Percentiles rank a stretch among this genome's conserved stretches.
Evolutionary conservation across 2,797 vertebrate genomes (phyloP).

Genomic region (Danio jaintianensis): DNA sequence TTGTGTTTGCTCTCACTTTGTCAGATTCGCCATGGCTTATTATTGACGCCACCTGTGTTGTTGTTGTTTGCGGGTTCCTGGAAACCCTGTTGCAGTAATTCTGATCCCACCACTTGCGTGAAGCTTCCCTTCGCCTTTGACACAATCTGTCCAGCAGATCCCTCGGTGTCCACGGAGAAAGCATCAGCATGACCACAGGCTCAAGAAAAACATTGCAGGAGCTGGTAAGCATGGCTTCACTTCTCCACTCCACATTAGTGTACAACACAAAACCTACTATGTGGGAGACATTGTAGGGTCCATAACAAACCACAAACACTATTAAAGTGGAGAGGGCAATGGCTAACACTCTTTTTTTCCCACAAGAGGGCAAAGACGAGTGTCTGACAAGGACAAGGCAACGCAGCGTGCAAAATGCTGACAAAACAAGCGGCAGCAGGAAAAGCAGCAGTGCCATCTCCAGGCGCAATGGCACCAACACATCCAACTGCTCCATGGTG

Average conservation of each 20-base stretch:
- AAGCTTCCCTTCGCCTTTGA: conserved; percentile 50
- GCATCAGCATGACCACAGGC: conserved; percentile 82
- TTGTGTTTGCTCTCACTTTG: conserved; percentile 19
- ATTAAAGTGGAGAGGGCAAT: conserved; percentile 82
- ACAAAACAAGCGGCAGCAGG: conserved; percentile 79
- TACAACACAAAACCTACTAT: conserved; percentile 77
- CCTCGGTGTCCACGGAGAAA: conserved; percentile 70
- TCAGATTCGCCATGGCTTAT: background rate
- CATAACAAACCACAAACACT: conserved; percentile 85
- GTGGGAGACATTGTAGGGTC: conserved; percentile 87
- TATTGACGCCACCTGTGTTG: conserved; percentile 9
- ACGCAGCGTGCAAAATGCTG: conserved; percentile 81
- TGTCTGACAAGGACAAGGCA: conserved; percentile 82
- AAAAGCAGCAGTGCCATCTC: conserved; percentile 85
- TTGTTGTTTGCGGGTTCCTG: conserved; percentile 40
- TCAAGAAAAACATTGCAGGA: conserved; percentile 89
- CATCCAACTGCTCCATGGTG: conserved; percentile 70
- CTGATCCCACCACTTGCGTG: conserved; percentile 24
- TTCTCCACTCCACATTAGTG: conserved; percentile 76
- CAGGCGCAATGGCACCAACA: conserved; percentile 83
- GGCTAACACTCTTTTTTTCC: conserved; percentile 81
- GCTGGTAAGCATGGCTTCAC: conserved; percentile 80
- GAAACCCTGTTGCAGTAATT: background rate
- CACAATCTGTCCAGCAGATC: conserved; percentile 70
- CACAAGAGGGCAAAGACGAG: conserved; percentile 76